Base-by-base conservation (phyloP, 2,113 vertebrate genomes). In the Haplotaxodon microlepis region DNA sequence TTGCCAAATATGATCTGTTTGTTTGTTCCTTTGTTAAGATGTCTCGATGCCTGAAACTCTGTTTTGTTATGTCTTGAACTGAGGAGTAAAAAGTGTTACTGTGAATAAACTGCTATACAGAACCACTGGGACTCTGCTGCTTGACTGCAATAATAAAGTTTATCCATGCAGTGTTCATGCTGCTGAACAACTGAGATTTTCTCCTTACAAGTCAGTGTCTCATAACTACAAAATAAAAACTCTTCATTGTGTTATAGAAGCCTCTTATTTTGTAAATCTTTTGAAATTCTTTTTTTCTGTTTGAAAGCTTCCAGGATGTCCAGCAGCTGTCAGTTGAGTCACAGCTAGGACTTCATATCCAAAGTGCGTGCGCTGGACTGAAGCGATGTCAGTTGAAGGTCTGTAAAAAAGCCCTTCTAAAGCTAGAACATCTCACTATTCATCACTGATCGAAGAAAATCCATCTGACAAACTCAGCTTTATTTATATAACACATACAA, bases 1-100 rank as follows among this genome's bases (percentile, higher is more conserved):
- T 91, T 83, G 92, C 92, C 88, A 91, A 83, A 91, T 71, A 1
- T n/a, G 34, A 80, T 78, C 21, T 12, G 16, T 88, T 61, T 61
- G 42, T 81, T 76, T 21, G 29, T 82, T 34, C 6, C 42, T 63
- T 36, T 86, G 57, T 86, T 40, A 53, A n/a, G 4, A 16, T 9
- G 38, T 85, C 42, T 86, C n/a, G 14, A 80, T 69, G 81, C 53
- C 47, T 88, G 27, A 81, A 88, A 61, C 47, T 21, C 31, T 76
- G 76, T 76, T 93, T 85, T 80, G 59, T 85, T 71, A 57, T 9
- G 19, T 86, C 1, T 5, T 54, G 14, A 81, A 73, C 9, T 73
- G 34, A 54, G 17, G 19, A 63, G 87, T 57, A 9, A 53, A 54
- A 81, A 24, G 71, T 91, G 88, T 89, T 42, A 50, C 83, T 87